Evolutionary conservation across 2,888 invertebrate genomes (phyloP), one percentile per base, ranked within the genome.

Genomic region (Psococerastis gibbosa): DNA sequence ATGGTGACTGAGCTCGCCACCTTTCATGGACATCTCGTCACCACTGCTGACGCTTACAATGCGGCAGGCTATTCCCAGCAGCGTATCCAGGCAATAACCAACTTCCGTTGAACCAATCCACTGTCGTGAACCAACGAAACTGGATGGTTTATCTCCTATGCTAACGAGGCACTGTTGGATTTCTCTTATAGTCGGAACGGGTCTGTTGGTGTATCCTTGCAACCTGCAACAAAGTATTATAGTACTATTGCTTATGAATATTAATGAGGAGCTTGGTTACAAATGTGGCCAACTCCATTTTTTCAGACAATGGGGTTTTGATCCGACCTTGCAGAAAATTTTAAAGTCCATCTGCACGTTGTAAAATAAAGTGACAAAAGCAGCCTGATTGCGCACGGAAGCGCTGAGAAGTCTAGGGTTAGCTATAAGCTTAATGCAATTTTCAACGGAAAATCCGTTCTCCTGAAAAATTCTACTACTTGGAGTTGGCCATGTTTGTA

Each of bases 31-130:
- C 60, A 97, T 62, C 54, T 97, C 94, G 23, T 74, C 70, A 6
- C 97, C 97, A 16, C 77, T 79, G 52, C 77, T 78, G 0, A 91
- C 85, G 55, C 78, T 78, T 48, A 94, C 66, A 50, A 97, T 85
- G 59, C 81, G 81, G 1, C 75, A 75, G 41, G 78, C 73, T 0
- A 89, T 68, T 38, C 75, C 75, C 5, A 88, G 63, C 46, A 91
- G 65, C 23, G 81, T 75, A 57, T 89, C 82, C 48, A 98, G 64
- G 48, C 88, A 87, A 66, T 82, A 95, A 62, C 83, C 79, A 11
- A 98, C 88, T 70, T 99, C 98, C 3, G 88, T 87, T 0, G 95
- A 95, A 5, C 98, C 98, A 57, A 99, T 97, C 98, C 98, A 98
- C 57, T 92, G 81, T 46, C 73, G 76, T 1, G 92, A 91, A 17